Base-by-base conservation (phyloP, 2,113 vertebrate genomes). In the Alosa alosa region DNA sequence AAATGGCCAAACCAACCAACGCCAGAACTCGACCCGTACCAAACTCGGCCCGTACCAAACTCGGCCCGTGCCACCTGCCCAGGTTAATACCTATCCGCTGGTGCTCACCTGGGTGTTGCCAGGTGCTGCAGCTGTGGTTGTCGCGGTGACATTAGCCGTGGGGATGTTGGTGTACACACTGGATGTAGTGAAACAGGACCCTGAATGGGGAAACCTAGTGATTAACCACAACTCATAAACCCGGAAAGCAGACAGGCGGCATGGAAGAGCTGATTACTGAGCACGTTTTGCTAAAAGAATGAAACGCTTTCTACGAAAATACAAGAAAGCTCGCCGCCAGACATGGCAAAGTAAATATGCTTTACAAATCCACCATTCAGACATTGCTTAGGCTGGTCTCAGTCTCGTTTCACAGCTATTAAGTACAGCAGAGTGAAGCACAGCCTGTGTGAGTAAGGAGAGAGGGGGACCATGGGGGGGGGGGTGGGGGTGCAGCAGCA, bases 171-270 rank as follows among this genome's bases (percentile, higher is more conserved):
- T 93, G 88, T 96, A 96, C 86, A 95, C 94, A 31, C 95, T 95
- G 88, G 95, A 94, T 41, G 95, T 96, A 41, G 94, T 95, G 89
- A 96, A 96, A 89, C 95, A 95, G 4, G 95, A 95, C 86, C 94
- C 95, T 96, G 88, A 45, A 18, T 85, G 86, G 1, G 89, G 2
- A 89, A 0, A 86, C 0, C 0, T 25, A 52, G 83, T 20, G 3
- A 9, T 47, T 44, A 55, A 41, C 25, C 25, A 6, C 15, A 15
- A 31, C 22, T n/a, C 55, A 1, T 3, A 22, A 9, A 86, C 64
- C 36, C 44, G 8, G 0, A 15, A 64, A 9, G 41, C 15, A 22
- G n/a, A 84, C 20, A 22, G n/a, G 60, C 46, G 36, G 68, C 4
- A 39, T 45, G 25, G 64, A 44, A 68, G n/a, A 68, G 7, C 25